Evolutionary conservation across 2,888 invertebrate species (phyloP).

Genomic region (Horisme vitalbata): DNA sequence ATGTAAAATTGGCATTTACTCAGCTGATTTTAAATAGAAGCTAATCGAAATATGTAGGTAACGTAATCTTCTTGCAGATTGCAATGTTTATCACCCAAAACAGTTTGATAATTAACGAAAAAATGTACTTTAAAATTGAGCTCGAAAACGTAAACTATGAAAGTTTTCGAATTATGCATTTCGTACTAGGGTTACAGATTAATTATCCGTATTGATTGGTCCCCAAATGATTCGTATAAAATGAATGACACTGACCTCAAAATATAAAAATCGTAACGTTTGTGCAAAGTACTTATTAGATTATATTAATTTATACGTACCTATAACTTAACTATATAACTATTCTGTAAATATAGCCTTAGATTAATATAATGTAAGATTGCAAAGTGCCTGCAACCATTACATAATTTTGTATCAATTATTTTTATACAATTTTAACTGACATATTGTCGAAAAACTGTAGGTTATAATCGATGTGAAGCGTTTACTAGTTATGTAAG

Average conservation of each 20-base stretch:
- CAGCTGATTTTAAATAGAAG: too few species aligned
- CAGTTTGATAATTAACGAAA: too few species aligned
- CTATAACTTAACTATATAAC: slow-evolving; percentile 66
- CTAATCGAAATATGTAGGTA: too few species aligned
- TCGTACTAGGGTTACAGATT: too few species aligned
- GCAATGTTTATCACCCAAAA: too few species aligned
- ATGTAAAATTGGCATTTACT: too few species aligned
- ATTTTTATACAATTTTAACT: slow-evolving; percentile 77
- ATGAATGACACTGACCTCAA: slow-evolving; percentile 57
- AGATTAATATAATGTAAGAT: slow-evolving; percentile 41
- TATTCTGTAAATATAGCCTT: slow-evolving; percentile 75
- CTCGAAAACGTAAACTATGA: too few species aligned
- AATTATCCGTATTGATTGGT: too few species aligned
- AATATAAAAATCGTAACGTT: slow-evolving; percentile 69
- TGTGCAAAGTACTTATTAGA: slow-evolving; percentile 83
- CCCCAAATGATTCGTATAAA: slow-evolving; percentile 15
- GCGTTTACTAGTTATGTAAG: slow-evolving; percentile 53
- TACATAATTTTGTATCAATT: slow-evolving; percentile 63
- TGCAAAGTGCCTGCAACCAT: slow-evolving; percentile 48
- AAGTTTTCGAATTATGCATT: too few species aligned
- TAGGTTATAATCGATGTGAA: slow-evolving; percentile 55
- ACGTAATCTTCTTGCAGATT: too few species aligned
- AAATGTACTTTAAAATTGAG: too few species aligned
- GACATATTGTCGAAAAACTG: slow-evolving; percentile 77
- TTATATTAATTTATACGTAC: slow-evolving; percentile 80